phyloP scores from a whole-genome alignment of 2,888 invertebrate genomes.

The Drosophila aldrichi region DNA sequence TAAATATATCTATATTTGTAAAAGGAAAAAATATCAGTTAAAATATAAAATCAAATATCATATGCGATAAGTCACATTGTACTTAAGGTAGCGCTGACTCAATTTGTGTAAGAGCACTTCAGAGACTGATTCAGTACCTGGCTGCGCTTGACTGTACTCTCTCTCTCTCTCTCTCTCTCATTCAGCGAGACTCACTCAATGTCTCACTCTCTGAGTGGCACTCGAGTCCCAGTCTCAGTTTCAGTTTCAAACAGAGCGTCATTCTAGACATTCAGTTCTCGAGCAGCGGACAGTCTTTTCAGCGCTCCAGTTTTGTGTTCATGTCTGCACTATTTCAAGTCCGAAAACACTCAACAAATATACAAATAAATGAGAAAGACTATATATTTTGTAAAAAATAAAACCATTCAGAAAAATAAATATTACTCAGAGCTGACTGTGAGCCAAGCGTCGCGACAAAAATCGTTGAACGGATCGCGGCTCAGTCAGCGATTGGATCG shows the following conservation, averaged over 20 bases:
- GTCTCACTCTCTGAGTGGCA: not conserved
- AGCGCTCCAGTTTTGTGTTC: constrained; percentile 32
- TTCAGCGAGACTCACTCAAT: constrained; percentile 4
- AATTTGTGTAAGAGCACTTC: not conserved
- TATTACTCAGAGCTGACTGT: constrained; percentile 32
- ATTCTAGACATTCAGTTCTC: not conserved
- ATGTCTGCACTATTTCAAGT: constrained; percentile 50
- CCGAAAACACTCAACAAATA: constrained; percentile 45
- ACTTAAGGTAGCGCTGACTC: not conserved
- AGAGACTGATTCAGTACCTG: constrained; percentile 20
- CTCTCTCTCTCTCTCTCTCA: not conserved
- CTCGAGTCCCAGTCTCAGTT: constrained; percentile 12
- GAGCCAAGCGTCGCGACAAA: constrained; percentile 32
- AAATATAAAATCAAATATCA: not conserved
- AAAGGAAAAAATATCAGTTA: not conserved
- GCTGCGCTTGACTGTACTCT: constrained; percentile 14
- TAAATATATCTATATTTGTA: not conserved
- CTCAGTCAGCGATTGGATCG: constrained; percentile 71
- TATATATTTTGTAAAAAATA: constrained; percentile 4
- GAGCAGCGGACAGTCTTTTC: not conserved
- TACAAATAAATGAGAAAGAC: constrained; percentile 14
- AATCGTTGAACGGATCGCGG: constrained; percentile 36
- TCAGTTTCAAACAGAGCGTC: constrained; percentile 2
- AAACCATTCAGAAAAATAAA: constrained; percentile 26
- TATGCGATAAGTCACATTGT: not conserved